Evolutionary conservation across 2,113 vertebrate species (phyloP).

Genomic region (Vulpes lagopus): DNA sequence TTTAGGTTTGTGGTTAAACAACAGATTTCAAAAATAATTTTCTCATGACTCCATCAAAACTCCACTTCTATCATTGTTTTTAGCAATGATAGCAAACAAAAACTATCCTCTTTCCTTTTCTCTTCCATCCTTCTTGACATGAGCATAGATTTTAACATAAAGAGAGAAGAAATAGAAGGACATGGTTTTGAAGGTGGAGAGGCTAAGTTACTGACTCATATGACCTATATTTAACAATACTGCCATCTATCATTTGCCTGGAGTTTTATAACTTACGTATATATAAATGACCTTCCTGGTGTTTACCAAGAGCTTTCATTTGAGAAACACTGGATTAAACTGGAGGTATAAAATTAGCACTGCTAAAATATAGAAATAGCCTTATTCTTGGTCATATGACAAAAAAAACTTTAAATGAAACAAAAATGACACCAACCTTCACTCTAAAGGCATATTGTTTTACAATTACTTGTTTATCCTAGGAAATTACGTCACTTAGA

Average conservation of each 20-base stretch:
- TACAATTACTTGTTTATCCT: conserved; percentile 35
- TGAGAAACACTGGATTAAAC: conserved; percentile 42
- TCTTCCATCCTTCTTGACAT: neutral
- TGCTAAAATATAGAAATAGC: conserved; percentile 27
- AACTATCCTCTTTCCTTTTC: neutral
- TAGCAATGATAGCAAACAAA: neutral
- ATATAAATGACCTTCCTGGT: conserved; percentile 28
- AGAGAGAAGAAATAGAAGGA: neutral
- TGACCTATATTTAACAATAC: neutral
- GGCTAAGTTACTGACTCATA: neutral
- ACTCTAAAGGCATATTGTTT: conserved; percentile 1
- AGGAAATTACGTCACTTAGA: conserved; percentile 51
- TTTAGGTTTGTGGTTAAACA: conserved; percentile 45
- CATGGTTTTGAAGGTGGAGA: neutral
- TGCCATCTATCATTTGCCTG: neutral
- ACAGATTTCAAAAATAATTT: conserved; percentile 21
- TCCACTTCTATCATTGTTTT: neutral
- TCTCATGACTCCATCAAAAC: neutral
- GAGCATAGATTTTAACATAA: neutral
- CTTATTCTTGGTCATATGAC: conserved; percentile 46
- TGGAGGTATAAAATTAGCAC: conserved; percentile 48
- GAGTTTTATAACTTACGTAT: neutral
- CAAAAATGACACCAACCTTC: conserved; percentile 57
- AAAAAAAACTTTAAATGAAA: conserved; percentile 26
- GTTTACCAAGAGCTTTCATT: conserved; percentile 22